Evolutionary conservation across 2,113 vertebrate genomes (phyloP), one percentile per base, ranked within the genome.

Genomic region (Thryonomys swinderianus): DNA sequence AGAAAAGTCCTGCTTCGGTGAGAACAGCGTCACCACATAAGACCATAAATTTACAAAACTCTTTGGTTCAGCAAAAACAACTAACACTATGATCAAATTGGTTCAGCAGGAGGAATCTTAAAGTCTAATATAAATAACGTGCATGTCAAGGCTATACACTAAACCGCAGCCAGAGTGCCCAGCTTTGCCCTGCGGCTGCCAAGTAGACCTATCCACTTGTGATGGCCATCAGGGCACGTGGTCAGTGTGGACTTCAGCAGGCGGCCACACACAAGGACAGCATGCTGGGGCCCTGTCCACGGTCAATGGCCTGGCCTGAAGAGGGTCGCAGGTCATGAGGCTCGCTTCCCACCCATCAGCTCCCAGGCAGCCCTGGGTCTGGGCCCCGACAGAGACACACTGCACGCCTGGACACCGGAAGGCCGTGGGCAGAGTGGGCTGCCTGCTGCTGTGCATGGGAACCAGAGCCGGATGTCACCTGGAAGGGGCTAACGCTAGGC

Each of bases 1-100:
- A 21, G 34, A 23, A 88, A n/a, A 86, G 45, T 61, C 82, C 83
- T 57, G 66, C 89, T 61, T 73, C 21, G 61, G 64, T 11, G 32
- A 93, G 12, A 71, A 73, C 9, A 25, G 37, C 0, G 0, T 34
- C 74, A 37, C 82, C 78, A 51, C 64, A 40, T 74, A 23, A 55
- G 51, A 69, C 69, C 64, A 53, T 92, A 57, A 91, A 87, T 87
- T 81, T 92, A 59, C n/a, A 40, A 61, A 91, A 89, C 37, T 81
- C 74, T 4, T 3, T 7, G 85, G 92, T 90, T 93, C 88, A 71
- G 90, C 95, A 92, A 53, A 79, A 90, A 80, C 84, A 89, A 76
- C 51, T 16, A 8, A 32, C 1, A 25, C 51, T 4, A 3, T 16
- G 73, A 62, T 67, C 83, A 42, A 40, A 67, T 1, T 55, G 85